A percentile compares a stretch with the other conserved stretches of the same genome.
Evolutionary conservation across 2,888 invertebrate species (phyloP).

Genomic region (Ectemnius cavifrons): DNA sequence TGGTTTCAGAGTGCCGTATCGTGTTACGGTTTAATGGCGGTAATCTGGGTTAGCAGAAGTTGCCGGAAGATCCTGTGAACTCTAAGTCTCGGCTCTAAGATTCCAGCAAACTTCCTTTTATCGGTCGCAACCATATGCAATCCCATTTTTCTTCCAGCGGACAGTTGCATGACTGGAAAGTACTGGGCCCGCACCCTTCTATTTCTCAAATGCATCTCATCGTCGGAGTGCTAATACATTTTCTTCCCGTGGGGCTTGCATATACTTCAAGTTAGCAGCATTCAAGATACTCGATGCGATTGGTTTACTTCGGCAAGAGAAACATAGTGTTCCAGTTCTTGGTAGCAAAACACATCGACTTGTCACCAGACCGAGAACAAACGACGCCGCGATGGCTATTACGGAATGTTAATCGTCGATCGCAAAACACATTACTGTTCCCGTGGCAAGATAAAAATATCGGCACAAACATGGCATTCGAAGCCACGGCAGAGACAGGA

Average conservation of each 20-base stretch:
- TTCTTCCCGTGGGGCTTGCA: neutral
- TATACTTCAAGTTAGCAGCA: no score
- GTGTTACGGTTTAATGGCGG: no score
- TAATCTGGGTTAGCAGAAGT: no score
- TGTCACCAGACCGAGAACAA: conserved; percentile 33
- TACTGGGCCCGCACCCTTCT: neutral
- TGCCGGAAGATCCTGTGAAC: no score
- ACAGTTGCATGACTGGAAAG: no score
- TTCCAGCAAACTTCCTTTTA: no score
- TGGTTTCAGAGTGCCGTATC: no score
- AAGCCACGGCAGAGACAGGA: conserved; percentile 5
- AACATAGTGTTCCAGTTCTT: neutral
- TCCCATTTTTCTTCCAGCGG: no score
- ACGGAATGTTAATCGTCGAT: conserved; percentile 48
- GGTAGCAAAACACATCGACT: conserved; percentile 26
- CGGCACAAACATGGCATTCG: conserved; percentile 43
- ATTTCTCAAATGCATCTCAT: conserved; percentile 1
- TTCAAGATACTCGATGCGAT: conserved; percentile 33
- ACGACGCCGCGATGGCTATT: conserved; percentile 32
- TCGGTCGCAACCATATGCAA: no score
- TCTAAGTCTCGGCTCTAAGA: no score
- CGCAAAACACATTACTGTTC: conserved; percentile 20
- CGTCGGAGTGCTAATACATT: conserved; percentile 5
- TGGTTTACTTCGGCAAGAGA: conserved; percentile 17
- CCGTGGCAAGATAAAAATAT: conserved; percentile 34